Evolutionary conservation across 2,888 invertebrate species (phyloP).

Genomic region (Acleris sparsana): DNA sequence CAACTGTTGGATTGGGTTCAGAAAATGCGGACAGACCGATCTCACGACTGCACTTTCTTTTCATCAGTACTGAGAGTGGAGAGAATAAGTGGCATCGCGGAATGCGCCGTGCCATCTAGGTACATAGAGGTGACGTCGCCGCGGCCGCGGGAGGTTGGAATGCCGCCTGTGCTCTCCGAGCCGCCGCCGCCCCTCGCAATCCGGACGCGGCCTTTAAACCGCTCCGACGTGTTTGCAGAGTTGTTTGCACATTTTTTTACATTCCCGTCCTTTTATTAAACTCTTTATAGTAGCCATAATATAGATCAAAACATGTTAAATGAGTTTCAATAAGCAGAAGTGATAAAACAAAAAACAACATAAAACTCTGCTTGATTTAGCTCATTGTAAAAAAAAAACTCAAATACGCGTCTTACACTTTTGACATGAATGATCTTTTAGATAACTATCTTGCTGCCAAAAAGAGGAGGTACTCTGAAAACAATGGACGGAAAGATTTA

Average conservation of each 20-base stretch:
- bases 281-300: slow-evolving; percentile 54
- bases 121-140: slow-evolving; percentile 67
- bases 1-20: slow-evolving; percentile 18
- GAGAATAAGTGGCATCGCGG: slow-evolving; percentile 50
- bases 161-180: slow-evolving; percentile 70
- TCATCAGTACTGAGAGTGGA: slow-evolving; percentile 53
- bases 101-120: slow-evolving; percentile 58
- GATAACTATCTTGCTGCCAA: slow-evolving; percentile 1
- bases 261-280: slow-evolving; percentile 78
- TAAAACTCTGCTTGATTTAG: not conserved
- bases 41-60: slow-evolving; percentile 53
- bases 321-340: not conserved
- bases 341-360: too few relatives aligned
- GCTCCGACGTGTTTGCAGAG: slow-evolving; percentile 81
- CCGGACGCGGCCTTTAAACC: slow-evolving; percentile 82
- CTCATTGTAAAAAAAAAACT: not conserved
- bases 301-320: slow-evolving; percentile 39
- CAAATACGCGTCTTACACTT: not conserved
- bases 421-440: slow-evolving; percentile 7
- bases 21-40: slow-evolving; percentile 42
- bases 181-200: slow-evolving; percentile 75
- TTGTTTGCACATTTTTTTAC: slow-evolving; percentile 83
- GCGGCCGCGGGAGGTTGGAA: slow-evolving; percentile 73
- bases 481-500: slow-evolving; percentile 18
- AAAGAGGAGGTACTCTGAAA: slow-evolving; percentile 13